Base-by-base conservation (phyloP, 35 echinoderm and acorn worm genomes). In the Lytechinus variegatus region DNA sequence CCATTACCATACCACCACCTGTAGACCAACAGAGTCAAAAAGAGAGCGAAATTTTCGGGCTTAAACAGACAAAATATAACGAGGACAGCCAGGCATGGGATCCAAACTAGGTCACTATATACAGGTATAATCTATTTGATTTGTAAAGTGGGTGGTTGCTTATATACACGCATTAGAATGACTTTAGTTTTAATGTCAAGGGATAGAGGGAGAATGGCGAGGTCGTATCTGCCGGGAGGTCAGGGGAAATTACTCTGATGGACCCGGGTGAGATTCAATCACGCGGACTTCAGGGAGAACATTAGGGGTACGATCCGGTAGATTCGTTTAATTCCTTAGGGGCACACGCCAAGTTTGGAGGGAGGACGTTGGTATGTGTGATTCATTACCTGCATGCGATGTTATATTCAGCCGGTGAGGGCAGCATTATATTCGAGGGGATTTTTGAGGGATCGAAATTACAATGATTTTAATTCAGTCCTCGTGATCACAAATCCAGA, bases 61-160 rank as follows among this genome's bases (percentile, higher is more conserved):
- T 44, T 90, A 3, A 28, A 21, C 10, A 52, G 14, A 44, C 52
- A 11, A 10, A n/a, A 10, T 14, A 51, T 9, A 51, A 88, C 87
- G 9, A 27, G 87, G 52, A 52, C 27, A 24, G 88, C 2, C 33
- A 1, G 88, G n/a, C n/a, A n/a, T n/a, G 52, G 28, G 88, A 90
- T 52, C 88, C 27, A 9, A 90, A 52, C 28, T 90, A 54, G 88
- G 88, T 90, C 88, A 90, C 16, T 54, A 90, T 90, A 90, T 90
- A 90, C 88, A 90, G 16, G 88, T 90, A 28, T 90, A 90, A 90
- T 90, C 52, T 90, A 52, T 90, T 90, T 90, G 88, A 90, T 90
- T 90, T 90, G 88, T 33, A 44, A 54, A 90, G 88, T 90, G 88
- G 10, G 28, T 44, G 10, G 88, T 33, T 14, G 52, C 88, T 90